Base-by-base conservation (phyloP, 2,797 vertebrate species). In the Mormyrops boulengeri region DNA sequence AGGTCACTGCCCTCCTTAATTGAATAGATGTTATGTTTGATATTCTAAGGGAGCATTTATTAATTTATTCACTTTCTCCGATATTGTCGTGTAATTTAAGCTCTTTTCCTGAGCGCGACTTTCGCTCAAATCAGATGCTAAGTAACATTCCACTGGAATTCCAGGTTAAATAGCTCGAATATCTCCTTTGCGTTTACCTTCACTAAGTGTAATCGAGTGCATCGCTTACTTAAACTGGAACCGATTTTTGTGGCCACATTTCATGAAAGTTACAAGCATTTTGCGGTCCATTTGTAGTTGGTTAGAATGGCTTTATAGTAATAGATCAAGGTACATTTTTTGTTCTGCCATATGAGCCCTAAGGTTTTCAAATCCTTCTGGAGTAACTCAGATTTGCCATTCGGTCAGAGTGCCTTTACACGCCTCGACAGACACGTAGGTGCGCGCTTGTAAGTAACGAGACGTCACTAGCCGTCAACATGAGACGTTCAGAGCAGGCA, bases 51-150 rank as follows among this genome's bases (percentile, higher is more conserved):
- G 88, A 88, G 52, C 50, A 53, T 52, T 88, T 22, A 73, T 88
- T 92, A 90, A 95, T 94, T 92, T 91, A 89, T 89, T 92, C 93
- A 92, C 92, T 92, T 94, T 90, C 93, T 92, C 94, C 93, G 94
- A 94, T 91, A 95, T 94, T 94, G 93, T 92, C 88, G 93, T 94
- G 93, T 93, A 77, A 93, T 92, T 91, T 90, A 92, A 91, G 93
- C 41, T 80, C 17, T 94, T 94, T 93, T 93, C 90, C 90, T 85
- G 57, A 90, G 55, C 53, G 41, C 30, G 14, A 14, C 55, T 49
- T 62, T 66, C 38, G 22, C 41, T 57, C 38, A 66, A 66, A 88
- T 88, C 44, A 66, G 41, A 66, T 88, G 34, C 85, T 90, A 94
- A 94, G 94, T 93, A 90, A 94, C 92, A 57, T 69, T 73, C 34